Conservation (phyloP, 2,113 vertebrate species). For the Charadrius vociferus region DNA sequence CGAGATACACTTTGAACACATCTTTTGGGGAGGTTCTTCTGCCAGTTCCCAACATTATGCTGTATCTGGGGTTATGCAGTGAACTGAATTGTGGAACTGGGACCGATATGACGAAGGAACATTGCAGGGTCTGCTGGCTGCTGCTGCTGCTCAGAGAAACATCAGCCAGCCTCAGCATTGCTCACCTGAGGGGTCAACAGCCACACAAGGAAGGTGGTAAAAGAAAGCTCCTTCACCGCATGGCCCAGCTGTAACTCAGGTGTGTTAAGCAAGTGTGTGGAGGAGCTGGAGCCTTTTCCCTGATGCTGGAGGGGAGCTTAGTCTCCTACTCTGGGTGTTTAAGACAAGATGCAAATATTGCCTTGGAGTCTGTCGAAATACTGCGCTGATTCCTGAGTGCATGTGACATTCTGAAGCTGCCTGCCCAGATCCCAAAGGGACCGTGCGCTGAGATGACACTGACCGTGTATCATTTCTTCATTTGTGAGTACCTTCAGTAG, state of each 20-base stretch:
- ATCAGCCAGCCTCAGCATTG: fast-evolving
- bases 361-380: neutral
- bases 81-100: neutral
- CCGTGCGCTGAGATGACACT: fast-evolving
- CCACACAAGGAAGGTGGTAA: neutral
- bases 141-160: neutral
- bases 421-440: neutral
- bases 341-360: neutral
- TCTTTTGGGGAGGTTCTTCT: neutral
- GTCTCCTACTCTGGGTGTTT: neutral
- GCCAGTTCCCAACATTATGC: fast-evolving
- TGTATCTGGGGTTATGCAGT: neutral
- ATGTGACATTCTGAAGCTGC: neutral
- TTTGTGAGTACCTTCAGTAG: neutral
- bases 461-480: neutral
- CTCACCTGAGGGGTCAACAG: neutral
- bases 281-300: neutral
- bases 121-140: neutral
- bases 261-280: neutral
- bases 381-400: neutral
- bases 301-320: neutral
- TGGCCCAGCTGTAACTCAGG: neutral
- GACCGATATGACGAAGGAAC: neutral
- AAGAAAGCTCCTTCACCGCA: neutral
- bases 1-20: neutral